Evolutionary conservation across 2,113 vertebrate genomes (phyloP), one percentile per base, ranked within the genome.

Genomic region (Heterotilapia buettikoferi): DNA sequence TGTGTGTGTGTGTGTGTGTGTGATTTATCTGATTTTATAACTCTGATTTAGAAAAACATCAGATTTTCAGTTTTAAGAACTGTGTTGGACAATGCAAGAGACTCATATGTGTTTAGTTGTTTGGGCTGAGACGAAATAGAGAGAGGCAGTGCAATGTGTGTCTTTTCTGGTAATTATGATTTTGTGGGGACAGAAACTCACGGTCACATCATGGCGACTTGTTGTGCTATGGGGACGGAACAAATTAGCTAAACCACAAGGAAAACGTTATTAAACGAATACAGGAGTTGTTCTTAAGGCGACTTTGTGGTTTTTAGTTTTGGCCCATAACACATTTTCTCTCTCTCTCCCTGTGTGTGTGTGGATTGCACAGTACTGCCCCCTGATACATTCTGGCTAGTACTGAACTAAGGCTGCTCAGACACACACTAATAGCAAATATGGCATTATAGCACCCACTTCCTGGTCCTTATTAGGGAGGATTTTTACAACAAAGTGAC

Each of bases 81-180:
- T n/a, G 4, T 59, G 11, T 82, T 47, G 18, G 18, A 31, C 4
- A 80, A 31, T 61, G 52, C 21, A 36, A 76, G 19, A 83, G 80
- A 86, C 85, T 19, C 11, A 66, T 91, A 66, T 92, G 16, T 18
- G 38, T 73, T 24, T 73, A 47, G 52, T 24, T 80, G 57, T 88
- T 85, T 88, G 24, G 61, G 12, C 47, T 84, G 10, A 63, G 52
- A 87, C 36, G 40, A 92, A 89, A 63, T 47, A 50, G 76, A 54
- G 33, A 10, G 26, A 86, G 47, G 57, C 53, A 31, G 8, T 13
- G 45, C 7, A 80, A 19, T 61, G 68, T 73, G 21, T 26, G 21
- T 26, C 21, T 73, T 26, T 73, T 73, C 68, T 73, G 40, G 68
- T 73, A 47, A 47, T 45, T 45, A 0, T 45, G 38, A 73, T 45